Conservation (phyloP, 2,888 invertebrate species). For the Drosophila histrio region DNA sequence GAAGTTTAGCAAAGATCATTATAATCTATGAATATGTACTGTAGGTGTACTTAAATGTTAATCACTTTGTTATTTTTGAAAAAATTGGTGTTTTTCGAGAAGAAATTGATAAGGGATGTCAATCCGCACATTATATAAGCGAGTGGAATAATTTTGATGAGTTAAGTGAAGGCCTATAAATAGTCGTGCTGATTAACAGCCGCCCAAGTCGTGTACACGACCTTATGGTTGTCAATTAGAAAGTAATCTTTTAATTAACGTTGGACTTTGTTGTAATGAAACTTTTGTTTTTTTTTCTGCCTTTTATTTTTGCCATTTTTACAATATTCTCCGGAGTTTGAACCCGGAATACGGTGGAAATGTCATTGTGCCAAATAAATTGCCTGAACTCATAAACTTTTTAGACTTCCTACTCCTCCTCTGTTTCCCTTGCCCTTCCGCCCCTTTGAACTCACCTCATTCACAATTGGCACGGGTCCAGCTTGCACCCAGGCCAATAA, state of each 20-base stretch:
- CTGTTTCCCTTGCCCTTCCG: neutral
- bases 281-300: neutral
- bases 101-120: conserved; percentile 51
- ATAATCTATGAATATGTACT: conserved; percentile 3
- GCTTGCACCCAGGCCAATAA: conserved; percentile 69
- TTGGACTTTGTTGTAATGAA: conserved; percentile 32
- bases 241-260: conserved; percentile 60
- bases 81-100: conserved; percentile 7
- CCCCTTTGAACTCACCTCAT: conserved; percentile 76
- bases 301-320: neutral
- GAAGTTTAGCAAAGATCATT: conserved; percentile 22
- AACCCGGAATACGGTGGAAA: conserved; percentile 28
- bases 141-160: conserved; percentile 58
- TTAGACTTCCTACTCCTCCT: conserved; percentile 20
- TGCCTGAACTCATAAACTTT: conserved; percentile 26
- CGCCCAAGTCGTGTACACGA: conserved; percentile 56
- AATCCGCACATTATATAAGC: conserved; percentile 44
- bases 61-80: conserved; percentile 45
- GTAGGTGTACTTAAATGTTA: conserved; percentile 12
- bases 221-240: conserved; percentile 48
- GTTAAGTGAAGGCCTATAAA: conserved; percentile 48
- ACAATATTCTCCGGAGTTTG: neutral
- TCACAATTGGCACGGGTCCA: conserved; percentile 82
- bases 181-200: conserved; percentile 57
- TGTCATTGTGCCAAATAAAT: conserved; percentile 46